phyloP scores from a whole-genome alignment of 2,113 vertebrate genomes.

The Hemiscyllium ocellatum region DNA sequence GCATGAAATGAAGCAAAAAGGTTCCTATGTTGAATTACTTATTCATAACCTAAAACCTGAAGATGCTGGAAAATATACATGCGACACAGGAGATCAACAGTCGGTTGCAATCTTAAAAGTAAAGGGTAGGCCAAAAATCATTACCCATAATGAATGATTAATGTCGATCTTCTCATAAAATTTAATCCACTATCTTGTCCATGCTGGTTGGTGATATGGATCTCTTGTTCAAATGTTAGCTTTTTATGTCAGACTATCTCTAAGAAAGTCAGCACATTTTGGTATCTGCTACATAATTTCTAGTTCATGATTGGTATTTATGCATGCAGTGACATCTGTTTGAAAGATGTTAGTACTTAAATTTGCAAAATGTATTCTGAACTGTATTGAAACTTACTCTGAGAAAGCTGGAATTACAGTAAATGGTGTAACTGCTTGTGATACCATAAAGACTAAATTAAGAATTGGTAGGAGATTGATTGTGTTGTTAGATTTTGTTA shows the following conservation, averaged over 20 bases:
- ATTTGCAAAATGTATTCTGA: background rate
- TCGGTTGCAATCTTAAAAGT: slow-evolving; percentile 44
- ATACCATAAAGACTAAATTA: too few relatives aligned
- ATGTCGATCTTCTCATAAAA: background rate
- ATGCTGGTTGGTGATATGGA: background rate
- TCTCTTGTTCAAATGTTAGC: background rate
- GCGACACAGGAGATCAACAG: slow-evolving; percentile 15
- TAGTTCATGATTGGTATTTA: background rate
- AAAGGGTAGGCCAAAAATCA: slow-evolving; percentile 48
- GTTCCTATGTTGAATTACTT: slow-evolving; percentile 55
- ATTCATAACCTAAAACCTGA: slow-evolving; percentile 53
- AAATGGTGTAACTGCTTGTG: background rate
- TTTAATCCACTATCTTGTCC: background rate
- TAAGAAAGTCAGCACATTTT: background rate
- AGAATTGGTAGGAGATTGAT: too few relatives aligned
- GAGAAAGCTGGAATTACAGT: background rate
- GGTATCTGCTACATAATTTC: background rate
- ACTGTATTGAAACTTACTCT: background rate
- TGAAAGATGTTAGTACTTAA: background rate
- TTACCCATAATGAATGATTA: background rate
- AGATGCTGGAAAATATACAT: slow-evolving; percentile 45
- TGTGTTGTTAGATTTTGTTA: too few relatives aligned
- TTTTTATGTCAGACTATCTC: background rate
- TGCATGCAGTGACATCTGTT: background rate
- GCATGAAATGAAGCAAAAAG: slow-evolving; percentile 57